These are phyloP conservation scores for Antheraea assamensis DNA, from an alignment of 2,888 invertebrate genomes.

Conservation along the genomic window DNA sequence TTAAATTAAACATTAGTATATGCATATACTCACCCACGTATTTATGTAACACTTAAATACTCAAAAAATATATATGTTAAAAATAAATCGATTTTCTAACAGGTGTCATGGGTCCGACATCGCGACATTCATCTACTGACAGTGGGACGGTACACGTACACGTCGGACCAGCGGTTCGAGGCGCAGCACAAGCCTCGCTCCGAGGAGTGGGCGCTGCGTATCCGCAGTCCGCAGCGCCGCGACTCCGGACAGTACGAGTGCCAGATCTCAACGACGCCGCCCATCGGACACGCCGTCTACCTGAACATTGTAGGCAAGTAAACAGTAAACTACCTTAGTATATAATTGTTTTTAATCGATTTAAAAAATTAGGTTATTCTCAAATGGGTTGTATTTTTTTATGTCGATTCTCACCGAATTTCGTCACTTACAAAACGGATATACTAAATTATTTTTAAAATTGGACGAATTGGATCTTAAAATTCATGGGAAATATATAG, in stretches of 20 bases:
- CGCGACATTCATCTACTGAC: conserved; percentile 95
- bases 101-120: conserved; percentile 97
- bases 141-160: conserved; percentile 94
- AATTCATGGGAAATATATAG: too few species aligned
- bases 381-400: too few species aligned
- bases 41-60: too few species aligned
- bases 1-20: too few species aligned
- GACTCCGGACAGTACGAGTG: conserved; percentile 95
- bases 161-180: conserved; percentile 90
- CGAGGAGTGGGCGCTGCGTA: conserved; percentile 92
- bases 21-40: too few species aligned
- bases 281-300: conserved; percentile 91
- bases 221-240: conserved; percentile 86
- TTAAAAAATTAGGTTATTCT: too few species aligned
- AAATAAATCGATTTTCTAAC: conserved; percentile 33
- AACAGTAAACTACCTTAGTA: too few species aligned
- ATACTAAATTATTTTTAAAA: too few species aligned
- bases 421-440: too few species aligned
- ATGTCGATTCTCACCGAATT: too few species aligned
- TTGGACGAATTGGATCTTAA: too few species aligned
- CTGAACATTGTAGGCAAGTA: conserved; percentile 92
- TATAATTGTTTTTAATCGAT: too few species aligned
- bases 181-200: conserved; percentile 92
- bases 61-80: background rate
- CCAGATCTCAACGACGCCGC: conserved; percentile 95